These are phyloP conservation scores for Eucidaris tribuloides DNA, from an alignment of 35 echinoderm and acorn worm genomes.

Conservation along the genomic window DNA sequence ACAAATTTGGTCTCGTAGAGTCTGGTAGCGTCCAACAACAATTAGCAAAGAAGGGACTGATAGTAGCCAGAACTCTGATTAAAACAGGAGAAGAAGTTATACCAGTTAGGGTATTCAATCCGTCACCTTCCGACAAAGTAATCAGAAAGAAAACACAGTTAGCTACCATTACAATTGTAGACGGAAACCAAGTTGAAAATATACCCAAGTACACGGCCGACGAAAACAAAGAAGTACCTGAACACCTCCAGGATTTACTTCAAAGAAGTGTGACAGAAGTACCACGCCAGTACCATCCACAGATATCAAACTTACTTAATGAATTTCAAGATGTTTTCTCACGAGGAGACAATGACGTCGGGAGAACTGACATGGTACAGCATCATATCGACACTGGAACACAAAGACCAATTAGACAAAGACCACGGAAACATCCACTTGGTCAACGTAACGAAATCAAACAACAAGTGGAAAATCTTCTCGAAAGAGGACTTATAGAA, in stretches of 20 bases:
- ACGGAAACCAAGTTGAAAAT: neutral
- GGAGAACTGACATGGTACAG: conserved; percentile 37
- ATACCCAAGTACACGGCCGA: neutral
- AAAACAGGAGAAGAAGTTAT: neutral
- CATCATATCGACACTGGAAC: conserved; percentile 39
- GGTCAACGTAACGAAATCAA: conserved; percentile 9
- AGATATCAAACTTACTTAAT: conserved; percentile 1
- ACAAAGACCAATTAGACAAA: conserved; percentile 11
- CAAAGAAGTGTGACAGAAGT: neutral
- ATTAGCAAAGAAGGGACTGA: neutral
- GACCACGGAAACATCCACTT: neutral
- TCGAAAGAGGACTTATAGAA: conserved; percentile 29
- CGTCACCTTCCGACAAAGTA: neutral
- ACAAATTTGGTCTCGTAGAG: neutral
- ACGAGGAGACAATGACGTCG: conserved; percentile 17
- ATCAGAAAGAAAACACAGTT: neutral
- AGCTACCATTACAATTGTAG: neutral
- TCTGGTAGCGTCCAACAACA: neutral
- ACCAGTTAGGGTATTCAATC: conserved; percentile 5
- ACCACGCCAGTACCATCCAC: neutral
- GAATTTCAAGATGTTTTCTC: conserved; percentile 53
- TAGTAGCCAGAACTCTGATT: neutral
- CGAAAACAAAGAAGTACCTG: neutral
- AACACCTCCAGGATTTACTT: neutral
- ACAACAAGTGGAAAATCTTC: conserved; percentile 2